These are phyloP conservation scores for Atta colombica DNA, from an alignment of 1,140 invertebrate species.

Conservation along the genomic window DNA sequence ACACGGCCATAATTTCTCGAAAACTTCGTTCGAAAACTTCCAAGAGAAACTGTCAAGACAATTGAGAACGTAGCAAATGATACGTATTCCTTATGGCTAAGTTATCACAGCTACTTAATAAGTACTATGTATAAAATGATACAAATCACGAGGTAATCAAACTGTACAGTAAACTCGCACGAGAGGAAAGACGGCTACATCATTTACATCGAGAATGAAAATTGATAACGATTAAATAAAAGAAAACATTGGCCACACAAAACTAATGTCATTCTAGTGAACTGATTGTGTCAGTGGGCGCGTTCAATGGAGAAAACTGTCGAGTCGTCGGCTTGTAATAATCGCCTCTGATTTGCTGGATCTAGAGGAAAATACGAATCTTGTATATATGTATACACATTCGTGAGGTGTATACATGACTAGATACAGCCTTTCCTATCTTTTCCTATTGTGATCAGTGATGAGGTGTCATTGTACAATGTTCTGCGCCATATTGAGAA, in stretches of 20 bases:
- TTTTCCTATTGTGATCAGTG: too few relatives aligned
- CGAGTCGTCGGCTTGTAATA: not conserved
- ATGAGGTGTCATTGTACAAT: too few relatives aligned
- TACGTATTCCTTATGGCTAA: constrained; percentile 58
- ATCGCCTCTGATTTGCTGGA: not conserved
- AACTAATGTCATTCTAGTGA: constrained; percentile 16
- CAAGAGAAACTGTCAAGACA: constrained; percentile 64
- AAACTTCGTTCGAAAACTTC: constrained; percentile 49
- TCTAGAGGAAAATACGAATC: not conserved
- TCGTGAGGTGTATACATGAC: too few relatives aligned
- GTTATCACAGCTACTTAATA: constrained; percentile 76
- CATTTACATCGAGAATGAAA: constrained; percentile 58
- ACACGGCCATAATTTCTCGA: constrained; percentile 62
- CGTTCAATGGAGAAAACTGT: constrained; percentile 36
- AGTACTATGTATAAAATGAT: constrained; percentile 74
- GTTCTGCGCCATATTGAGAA: too few relatives aligned
- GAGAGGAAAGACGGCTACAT: constrained; percentile 1
- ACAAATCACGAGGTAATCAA: constrained; percentile 55
- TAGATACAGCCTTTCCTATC: too few relatives aligned
- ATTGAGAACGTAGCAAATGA: constrained; percentile 66
- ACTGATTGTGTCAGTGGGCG: constrained; percentile 19
- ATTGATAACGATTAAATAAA: constrained; percentile 49
- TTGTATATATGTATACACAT: too few relatives aligned
- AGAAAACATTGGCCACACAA: not conserved
- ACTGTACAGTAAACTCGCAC: constrained; percentile 46